These are phyloP conservation scores for Phymorhynchus buccinoides DNA, from an alignment of 1,140 invertebrate species.

Conservation along the genomic window DNA sequence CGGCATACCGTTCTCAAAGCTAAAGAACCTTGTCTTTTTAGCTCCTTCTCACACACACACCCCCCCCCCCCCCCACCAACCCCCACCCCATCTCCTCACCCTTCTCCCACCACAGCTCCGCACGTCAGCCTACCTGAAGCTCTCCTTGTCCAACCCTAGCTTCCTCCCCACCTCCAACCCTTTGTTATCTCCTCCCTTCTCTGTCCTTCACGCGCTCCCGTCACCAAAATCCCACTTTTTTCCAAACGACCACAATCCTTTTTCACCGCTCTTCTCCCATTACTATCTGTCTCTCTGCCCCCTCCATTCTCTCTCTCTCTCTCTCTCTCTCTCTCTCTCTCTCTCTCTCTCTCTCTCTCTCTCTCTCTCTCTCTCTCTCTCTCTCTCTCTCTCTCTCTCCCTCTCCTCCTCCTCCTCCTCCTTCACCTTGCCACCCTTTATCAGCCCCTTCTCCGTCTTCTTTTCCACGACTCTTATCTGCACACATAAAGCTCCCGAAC, in stretches of 20 bases:
- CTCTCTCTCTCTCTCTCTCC: background rate
- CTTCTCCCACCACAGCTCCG: background rate
- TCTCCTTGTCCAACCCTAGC: too few species aligned
- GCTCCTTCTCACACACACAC: too few species aligned
- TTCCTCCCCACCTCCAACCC: background rate
- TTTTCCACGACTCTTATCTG: background rate
- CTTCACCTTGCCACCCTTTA: background rate
- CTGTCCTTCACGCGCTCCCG: background rate
- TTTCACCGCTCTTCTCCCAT: background rate
- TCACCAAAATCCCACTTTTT: background rate
- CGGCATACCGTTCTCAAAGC: background rate
- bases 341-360: slow-evolving; percentile 2
- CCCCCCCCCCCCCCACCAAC: too few species aligned
- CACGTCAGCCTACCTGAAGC: too few species aligned
- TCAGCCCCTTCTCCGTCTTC: too few species aligned
- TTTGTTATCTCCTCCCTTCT: background rate
- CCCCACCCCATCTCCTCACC: too few species aligned
- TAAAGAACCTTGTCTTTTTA: background rate
- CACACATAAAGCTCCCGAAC: background rate
- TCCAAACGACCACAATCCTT: background rate
- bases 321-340: background rate
- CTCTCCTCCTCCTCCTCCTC: background rate
- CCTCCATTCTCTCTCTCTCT: background rate
- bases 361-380: background rate
- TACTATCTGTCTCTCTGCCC: background rate